Evolutionary conservation across 2,113 vertebrate species (phyloP), one percentile per base, ranked within the genome.

Genomic region (Sciurus niger): DNA sequence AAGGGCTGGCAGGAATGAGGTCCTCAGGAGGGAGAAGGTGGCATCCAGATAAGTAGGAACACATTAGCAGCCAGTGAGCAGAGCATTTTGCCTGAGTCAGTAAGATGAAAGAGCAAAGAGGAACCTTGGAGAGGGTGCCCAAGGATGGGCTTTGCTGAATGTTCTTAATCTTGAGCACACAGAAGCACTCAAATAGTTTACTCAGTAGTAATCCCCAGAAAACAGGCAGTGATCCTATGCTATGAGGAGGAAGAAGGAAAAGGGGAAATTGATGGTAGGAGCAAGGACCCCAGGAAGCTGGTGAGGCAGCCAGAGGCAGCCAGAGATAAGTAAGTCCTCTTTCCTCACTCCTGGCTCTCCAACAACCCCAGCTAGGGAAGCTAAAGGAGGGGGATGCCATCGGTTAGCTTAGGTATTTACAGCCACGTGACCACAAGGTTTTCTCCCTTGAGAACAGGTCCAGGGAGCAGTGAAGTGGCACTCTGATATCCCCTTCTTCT

Each of bases 121-220:
- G 46, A 86, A 43, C 34, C 24, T 3, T 3, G 40, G 37, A 68
- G 24, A n/a, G 28, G 24, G 2, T 51, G 40, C 40, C 37, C 43
- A 34, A 67, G 65, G 76, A 58, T 22, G 37, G 3, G 0, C 22
- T 18, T 73, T 73, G 78, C n/a, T n/a, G 40, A 25, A 43, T 14
- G 80, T 46, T 18, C 87, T 92, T 83, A 7, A 72, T 74, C 77
- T 30, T 10, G 34, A 73, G n/a, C 76, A 73, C 40, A 43, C 2
- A 90, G 84, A 90, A 70, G 34, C 37, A 32, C 25, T 60, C 32
- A 18, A 65, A 13, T 28, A 70, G 37, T 68, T 76, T 63, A 55
- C 18, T 40, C 17, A 77, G 13, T 14, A 73, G 32, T 46, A 34
- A 96, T 16, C 51, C 95, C 91, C 43, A 55, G 73, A 94, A 95